Conservation (phyloP, 53 echinoderm and acorn worm species). For the Paracentrotus lividus region DNA sequence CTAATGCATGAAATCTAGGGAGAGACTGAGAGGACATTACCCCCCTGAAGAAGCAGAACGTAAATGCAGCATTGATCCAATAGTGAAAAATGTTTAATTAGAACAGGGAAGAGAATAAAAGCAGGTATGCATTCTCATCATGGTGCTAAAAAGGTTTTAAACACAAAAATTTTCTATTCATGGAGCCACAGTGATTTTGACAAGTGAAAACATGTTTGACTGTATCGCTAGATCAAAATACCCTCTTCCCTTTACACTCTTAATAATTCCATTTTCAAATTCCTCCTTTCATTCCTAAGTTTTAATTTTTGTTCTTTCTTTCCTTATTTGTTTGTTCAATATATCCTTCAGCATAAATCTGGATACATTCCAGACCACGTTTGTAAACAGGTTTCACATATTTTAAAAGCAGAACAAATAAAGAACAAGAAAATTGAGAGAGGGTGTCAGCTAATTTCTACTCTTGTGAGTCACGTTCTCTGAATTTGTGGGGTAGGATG, state of each 20-base stretch:
- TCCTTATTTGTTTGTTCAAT: background rate
- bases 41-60: background rate
- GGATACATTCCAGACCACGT: background rate
- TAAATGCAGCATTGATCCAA: background rate
- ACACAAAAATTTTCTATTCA: too few relatives aligned
- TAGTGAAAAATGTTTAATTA: too few relatives aligned
- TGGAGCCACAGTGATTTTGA: too few relatives aligned
- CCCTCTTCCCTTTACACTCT: too few relatives aligned
- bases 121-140: too few relatives aligned
- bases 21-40: background rate
- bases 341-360: background rate
- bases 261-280: background rate
- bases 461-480: background rate
- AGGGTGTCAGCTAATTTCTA: background rate
- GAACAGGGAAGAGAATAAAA: too few relatives aligned
- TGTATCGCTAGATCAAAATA: too few relatives aligned
- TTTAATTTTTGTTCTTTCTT: background rate
- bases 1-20: background rate
- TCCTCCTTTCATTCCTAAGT: background rate
- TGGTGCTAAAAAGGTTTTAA: too few relatives aligned
- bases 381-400: background rate
- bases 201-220: too few relatives aligned
- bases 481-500: constrained; percentile 13
- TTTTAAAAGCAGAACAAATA: background rate
- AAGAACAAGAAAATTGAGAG: background rate